phyloP scores from a whole-genome alignment of 30 jellyfish, hydroid and myxozoan genomes.

The Pelagia noctiluca region DNA sequence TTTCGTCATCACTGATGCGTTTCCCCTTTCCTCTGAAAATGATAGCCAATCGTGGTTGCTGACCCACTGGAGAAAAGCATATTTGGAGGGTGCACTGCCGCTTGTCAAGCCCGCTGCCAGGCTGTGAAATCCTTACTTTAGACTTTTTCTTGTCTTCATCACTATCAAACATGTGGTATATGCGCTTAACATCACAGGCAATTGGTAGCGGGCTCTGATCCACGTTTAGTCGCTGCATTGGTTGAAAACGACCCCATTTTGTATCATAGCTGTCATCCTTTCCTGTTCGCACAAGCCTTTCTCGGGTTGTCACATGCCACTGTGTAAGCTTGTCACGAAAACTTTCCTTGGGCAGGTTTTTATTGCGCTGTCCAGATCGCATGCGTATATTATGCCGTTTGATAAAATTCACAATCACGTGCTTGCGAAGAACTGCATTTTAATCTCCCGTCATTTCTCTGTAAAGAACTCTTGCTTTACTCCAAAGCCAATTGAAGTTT shows the following conservation, averaged over 20 bases:
- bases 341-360: constrained; percentile 48
- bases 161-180: constrained; percentile 31
- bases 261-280: constrained; percentile 26
- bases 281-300: constrained; percentile 51
- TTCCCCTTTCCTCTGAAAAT: constrained; percentile 72
- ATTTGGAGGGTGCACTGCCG: constrained; percentile 77
- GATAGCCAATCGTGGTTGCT: constrained; percentile 63
- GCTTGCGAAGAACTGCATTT: constrained; percentile 28
- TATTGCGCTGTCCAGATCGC: constrained; percentile 42
- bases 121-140: constrained; percentile 38
- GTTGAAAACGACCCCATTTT: constrained; percentile 58
- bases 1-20: constrained; percentile 67
- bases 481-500: constrained; percentile 71
- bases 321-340: constrained; percentile 16
- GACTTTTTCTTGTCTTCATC: constrained; percentile 24
- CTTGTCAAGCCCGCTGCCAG: constrained; percentile 57
- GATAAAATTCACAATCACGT: constrained; percentile 28
- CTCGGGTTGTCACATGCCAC: constrained; percentile 64
- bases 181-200: constrained; percentile 22
- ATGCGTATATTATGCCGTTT: constrained; percentile 9
- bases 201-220: constrained; percentile 57
- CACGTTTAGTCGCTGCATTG: constrained; percentile 47
- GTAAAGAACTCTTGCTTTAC: constrained; percentile 64
- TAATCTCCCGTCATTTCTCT: constrained; percentile 16
- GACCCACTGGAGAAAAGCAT: constrained; percentile 62